Evolutionary conservation across 2,113 vertebrate genomes (phyloP), one percentile per base, ranked within the genome.

Genomic region (Paedocypris sp.): DNA sequence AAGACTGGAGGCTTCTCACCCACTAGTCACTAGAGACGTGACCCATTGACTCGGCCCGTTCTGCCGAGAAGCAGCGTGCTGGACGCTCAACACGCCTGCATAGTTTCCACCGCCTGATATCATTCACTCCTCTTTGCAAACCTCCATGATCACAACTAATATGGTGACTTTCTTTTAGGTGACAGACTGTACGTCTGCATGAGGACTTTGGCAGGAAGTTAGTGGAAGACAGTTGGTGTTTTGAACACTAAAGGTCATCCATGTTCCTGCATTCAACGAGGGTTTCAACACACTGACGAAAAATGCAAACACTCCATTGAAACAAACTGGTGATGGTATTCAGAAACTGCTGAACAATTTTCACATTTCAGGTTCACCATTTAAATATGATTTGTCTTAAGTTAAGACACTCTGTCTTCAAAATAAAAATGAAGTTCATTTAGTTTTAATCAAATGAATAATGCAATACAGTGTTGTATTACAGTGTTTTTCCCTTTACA

Each of bases 161-260:
- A n/a, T n/a, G n/a, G 35, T 25, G 43, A 32, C 62, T 28, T 23
- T 39, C 33, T 6, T 16, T 11, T 4, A 50, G 35, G 46, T 62
- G 59, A 62, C 59, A 62, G 59, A 62, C 46, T 41, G 7, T 2
- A 18, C 22, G 59, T 62, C 46, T 50, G 22, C 43, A 20, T 7
- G 35, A 29, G 35, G 35, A 29, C 33, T 39, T 15, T 22, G 25
- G 38, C 12, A 49, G 45, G 58, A 61, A 26, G 15, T 36, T 61
- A 29, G 25, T 11, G 23, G 16, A 49, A 9, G 22, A 48, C 4
- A 11, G 32, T 19, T 18, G 31, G 45, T 11, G 39, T 49, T 49
- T 11, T 20, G 33, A 23, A 46, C 38, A 49, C 12, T 12, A 23
- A 20, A 15, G 3, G 4, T 15, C 28, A 41, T 41, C 52, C 1